These are phyloP conservation scores for Plodia interpunctella DNA, from an alignment of 1,140 invertebrate species.

Conservation along the genomic window DNA sequence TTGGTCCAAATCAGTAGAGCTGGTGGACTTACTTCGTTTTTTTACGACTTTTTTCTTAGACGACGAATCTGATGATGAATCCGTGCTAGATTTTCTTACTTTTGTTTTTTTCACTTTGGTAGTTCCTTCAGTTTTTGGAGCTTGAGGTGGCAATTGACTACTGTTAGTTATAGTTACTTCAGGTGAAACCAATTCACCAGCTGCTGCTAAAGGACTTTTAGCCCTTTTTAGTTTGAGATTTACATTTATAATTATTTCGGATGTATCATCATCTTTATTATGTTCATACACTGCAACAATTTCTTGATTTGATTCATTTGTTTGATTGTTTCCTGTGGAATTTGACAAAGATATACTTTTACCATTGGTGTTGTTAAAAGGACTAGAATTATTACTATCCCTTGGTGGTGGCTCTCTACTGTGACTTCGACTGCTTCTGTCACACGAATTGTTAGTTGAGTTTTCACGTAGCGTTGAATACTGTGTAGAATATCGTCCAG, in stretches of 20 bases:
- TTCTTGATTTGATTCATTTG: slow-evolving; percentile 31
- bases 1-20: slow-evolving; percentile 76
- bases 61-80: slow-evolving; percentile 60
- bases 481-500: slow-evolving; percentile 68
- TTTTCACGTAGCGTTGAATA: slow-evolving; percentile 55
- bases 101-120: slow-evolving; percentile 70
- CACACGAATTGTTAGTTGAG: slow-evolving; percentile 35
- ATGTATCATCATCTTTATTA: slow-evolving; percentile 46
- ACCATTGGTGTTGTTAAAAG: slow-evolving; percentile 32
- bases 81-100: slow-evolving; percentile 57
- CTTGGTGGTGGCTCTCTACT: slow-evolving; percentile 51
- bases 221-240: slow-evolving; percentile 62
- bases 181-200: slow-evolving; percentile 49
- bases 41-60: slow-evolving; percentile 66
- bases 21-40: slow-evolving; percentile 75
- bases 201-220: slow-evolving; percentile 34
- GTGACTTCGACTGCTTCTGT: slow-evolving; percentile 53
- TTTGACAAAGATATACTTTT: neutral
- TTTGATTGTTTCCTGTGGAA: slow-evolving; percentile 20
- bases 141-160: slow-evolving; percentile 78
- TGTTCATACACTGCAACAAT: slow-evolving; percentile 33
- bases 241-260: slow-evolving; percentile 64
- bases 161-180: slow-evolving; percentile 58
- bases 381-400: slow-evolving; percentile 34
- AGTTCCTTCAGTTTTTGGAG: slow-evolving; percentile 76